Base-by-base conservation (phyloP, 2,797 vertebrate genomes). In the Phoeniculus purpureus region DNA sequence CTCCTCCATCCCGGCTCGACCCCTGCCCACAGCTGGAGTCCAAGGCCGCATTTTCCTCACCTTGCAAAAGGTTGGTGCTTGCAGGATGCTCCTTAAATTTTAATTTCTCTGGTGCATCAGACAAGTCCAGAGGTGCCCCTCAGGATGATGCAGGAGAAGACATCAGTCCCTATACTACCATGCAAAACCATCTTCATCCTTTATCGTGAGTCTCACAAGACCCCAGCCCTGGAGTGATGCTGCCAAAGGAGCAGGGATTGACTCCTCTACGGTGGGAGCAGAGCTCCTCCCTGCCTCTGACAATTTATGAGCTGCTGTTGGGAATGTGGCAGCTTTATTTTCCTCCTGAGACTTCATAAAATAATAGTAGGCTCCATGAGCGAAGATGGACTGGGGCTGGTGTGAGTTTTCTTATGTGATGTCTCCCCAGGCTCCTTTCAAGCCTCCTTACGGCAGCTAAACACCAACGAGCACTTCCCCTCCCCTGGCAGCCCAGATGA, bases 341-440 rank as follows among this genome's bases (percentile, higher is more conserved):
- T 73, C 48, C 96, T 92, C 95, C 51, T 6, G 96, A 89, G 96
- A 90, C 84, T 45, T 79, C 92, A 81, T 94, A 92, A 96, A 96
- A 96, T 58, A 77, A 93, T 85, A 91, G 91, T 65, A 61, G 87
- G 85, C 72, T 96, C 73, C 15, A 4, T 2, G 26, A 90, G 90
- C 3, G n/a, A 94, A 96, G 96, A 96, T 96, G 81, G 86, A 96
- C 74, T 94, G 58, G 74, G 27, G n/a, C 62, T 78, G 75, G 58
- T 27, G 65, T 73, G 90, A 87, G 61, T 91, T 94, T 94, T 85
- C 86, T 74, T 80, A 26, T 8, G 45, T 85, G 87, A 95, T 90
- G 84, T 77, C 87, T 96, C 95, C 96, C 96, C 66, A 86, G 95
- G 91, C 89, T 76, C 91, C 79, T 55, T 89, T 96, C 93, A 96